phyloP scores from a whole-genome alignment of 2,113 vertebrate genomes.

The Arvicanthis niloticus region DNA sequence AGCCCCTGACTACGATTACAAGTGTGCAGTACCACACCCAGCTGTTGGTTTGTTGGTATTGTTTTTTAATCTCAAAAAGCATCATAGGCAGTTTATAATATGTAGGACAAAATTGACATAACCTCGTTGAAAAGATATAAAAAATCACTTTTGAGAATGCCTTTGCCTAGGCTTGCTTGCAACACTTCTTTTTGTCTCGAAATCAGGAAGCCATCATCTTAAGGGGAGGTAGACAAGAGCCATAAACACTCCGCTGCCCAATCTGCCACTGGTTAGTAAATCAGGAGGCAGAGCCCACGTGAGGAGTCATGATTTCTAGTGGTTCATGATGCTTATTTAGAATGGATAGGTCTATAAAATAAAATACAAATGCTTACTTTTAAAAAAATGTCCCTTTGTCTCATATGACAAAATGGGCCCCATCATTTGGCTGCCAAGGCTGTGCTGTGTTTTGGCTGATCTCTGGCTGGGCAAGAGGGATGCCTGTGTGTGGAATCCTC shows the following conservation, averaged over 20 bases:
- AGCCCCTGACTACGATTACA: not conserved
- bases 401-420: conserved; percentile 35
- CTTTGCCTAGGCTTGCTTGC: not conserved
- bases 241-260: not conserved
- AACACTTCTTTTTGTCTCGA: not conserved
- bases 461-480: conserved; percentile 38
- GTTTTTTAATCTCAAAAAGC: not conserved
- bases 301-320: not conserved
- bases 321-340: conserved; percentile 41
- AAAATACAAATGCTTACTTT: conserved; percentile 31
- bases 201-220: not conserved
- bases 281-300: not conserved
- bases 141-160: conserved; percentile 44
- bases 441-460: conserved; percentile 22
- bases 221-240: not conserved
- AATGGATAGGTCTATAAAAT: conserved; percentile 45
- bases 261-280: not conserved
- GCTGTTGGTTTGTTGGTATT: not conserved
- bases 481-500: conserved; percentile 56
- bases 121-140: not conserved
- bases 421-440: not conserved
- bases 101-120: not conserved
- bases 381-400: not conserved
- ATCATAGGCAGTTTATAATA: not conserved
- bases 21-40: too few species aligned